Conservation (phyloP, 1,140 invertebrate genomes). For the Drosophila prosaltans region DNA sequence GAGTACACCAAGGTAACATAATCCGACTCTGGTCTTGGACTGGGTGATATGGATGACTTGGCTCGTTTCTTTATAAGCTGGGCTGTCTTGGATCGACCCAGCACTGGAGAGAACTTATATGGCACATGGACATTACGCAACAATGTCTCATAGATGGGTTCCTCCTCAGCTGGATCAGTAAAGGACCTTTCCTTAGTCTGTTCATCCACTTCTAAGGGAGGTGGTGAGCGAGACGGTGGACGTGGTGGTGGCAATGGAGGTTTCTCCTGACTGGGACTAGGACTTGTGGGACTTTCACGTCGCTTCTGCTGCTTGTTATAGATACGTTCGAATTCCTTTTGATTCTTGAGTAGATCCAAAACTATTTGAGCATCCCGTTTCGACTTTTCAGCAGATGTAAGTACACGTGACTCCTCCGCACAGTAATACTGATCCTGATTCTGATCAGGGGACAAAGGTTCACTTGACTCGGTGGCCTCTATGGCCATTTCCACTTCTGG, state of each 20-base stretch:
- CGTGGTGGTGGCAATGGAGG: slow-evolving; percentile 54
- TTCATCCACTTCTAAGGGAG: slow-evolving; percentile 63
- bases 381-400: slow-evolving; percentile 56
- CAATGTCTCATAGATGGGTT: slow-evolving; percentile 79
- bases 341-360: slow-evolving; percentile 92
- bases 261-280: slow-evolving; percentile 42
- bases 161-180: slow-evolving; percentile 40
- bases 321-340: slow-evolving; percentile 91
- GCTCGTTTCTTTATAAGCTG: slow-evolving; percentile 64
- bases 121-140: slow-evolving; percentile 82
- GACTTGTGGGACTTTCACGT: slow-evolving; percentile 52
- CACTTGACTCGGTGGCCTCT: slow-evolving; percentile 46
- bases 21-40: slow-evolving; percentile 75
- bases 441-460: slow-evolving; percentile 2
- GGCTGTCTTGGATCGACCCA: slow-evolving; percentile 70
- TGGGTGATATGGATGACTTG: slow-evolving; percentile 28
- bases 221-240: slow-evolving; percentile 67
- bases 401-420: slow-evolving; percentile 48
- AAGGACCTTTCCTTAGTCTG: slow-evolving; percentile 23
- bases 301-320: slow-evolving; percentile 88
- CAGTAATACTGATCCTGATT: slow-evolving; percentile 35
- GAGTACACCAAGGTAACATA: slow-evolving; percentile 81
- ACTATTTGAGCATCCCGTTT: slow-evolving; percentile 86
- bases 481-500: slow-evolving; percentile 57
- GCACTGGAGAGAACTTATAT: slow-evolving; percentile 79